These are phyloP conservation scores for Canis aureus DNA, from an alignment of 2,113 vertebrate genomes.

Conservation along the genomic window DNA sequence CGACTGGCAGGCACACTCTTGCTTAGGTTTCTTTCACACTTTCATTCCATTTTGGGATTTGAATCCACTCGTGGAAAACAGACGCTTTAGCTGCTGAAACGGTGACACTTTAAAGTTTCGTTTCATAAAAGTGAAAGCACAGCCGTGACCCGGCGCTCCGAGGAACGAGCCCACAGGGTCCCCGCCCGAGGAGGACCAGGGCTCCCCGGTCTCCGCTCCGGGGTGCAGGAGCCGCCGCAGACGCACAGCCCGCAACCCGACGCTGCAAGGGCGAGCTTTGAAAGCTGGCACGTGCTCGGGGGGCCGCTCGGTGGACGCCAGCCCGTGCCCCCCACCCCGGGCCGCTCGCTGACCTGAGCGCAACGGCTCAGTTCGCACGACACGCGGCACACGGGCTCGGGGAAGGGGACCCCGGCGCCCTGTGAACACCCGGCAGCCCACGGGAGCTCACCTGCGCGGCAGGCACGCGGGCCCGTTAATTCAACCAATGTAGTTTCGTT, in stretches of 20 bases:
- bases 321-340: not conserved
- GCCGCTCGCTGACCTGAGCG: not conserved
- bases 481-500: not conserved
- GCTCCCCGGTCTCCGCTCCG: not conserved
- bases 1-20: constrained; percentile 49
- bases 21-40: constrained; percentile 7
- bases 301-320: too few relatives aligned
- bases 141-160: constrained; percentile 62
- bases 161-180: not conserved
- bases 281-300: not conserved
- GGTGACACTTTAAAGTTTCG: constrained; percentile 64
- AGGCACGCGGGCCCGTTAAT: not conserved
- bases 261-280: not conserved
- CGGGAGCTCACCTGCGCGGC: not conserved
- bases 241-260: not conserved
- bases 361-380: not conserved
- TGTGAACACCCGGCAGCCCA: too few relatives aligned
- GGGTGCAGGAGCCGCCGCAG: not conserved
- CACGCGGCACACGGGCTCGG: not conserved
- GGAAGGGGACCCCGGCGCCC: too few relatives aligned
- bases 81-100: constrained; percentile 56
- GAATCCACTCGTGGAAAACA: constrained; percentile 33
- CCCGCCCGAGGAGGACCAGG: too few relatives aligned
- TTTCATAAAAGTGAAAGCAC: constrained; percentile 67
- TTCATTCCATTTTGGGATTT: constrained; percentile 42